A percentile compares a stretch with the other conserved stretches of the same genome.
Conservation (phyloP, 2,797 vertebrate genomes). For the Clarias pachynema region DNA sequence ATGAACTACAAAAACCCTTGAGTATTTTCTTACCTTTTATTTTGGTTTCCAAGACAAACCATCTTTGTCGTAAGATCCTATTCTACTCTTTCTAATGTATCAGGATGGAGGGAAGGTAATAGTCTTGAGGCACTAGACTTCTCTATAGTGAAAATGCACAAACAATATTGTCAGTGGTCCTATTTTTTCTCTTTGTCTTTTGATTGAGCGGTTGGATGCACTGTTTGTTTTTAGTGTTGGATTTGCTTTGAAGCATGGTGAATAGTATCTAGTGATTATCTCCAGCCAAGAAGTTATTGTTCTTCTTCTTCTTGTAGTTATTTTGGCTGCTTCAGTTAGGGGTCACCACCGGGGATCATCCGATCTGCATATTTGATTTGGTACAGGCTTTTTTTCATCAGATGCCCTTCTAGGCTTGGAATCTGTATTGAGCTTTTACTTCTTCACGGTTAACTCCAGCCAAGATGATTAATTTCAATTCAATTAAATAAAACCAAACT, state of each 20-base stretch:
- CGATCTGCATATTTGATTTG: too few relatives aligned
- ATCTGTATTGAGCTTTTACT: too few relatives aligned
- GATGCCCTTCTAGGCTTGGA: too few relatives aligned
- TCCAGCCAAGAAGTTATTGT: not conserved
- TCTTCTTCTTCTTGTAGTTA: too few relatives aligned
- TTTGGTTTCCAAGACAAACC: slow-evolving; percentile 35
- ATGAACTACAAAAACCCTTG: slow-evolving; percentile 24
- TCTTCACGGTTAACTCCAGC: too few relatives aligned
- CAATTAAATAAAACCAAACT: not conserved
- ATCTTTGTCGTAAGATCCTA: slow-evolving; percentile 28
- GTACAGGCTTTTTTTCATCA: too few relatives aligned
- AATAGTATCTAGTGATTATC: slow-evolving; percentile 44
- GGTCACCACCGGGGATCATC: too few relatives aligned
- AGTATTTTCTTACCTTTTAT: slow-evolving; percentile 33
- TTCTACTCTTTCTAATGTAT: slow-evolving; percentile 35
- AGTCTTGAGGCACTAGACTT: slow-evolving; percentile 14
- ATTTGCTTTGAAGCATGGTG: slow-evolving; percentile 39
- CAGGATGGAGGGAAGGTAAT: slow-evolving; percentile 36
- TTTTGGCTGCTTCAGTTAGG: too few relatives aligned
- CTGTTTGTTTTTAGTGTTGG: not conserved
- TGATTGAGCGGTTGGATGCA: not conserved
- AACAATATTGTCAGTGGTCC: not conserved
- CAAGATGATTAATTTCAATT: not conserved
- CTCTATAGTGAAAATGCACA: slow-evolving; percentile 25
- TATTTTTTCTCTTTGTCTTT: not conserved